phyloP scores from a whole-genome alignment of 1,140 invertebrate genomes.

The Drosophila novamexicana region DNA sequence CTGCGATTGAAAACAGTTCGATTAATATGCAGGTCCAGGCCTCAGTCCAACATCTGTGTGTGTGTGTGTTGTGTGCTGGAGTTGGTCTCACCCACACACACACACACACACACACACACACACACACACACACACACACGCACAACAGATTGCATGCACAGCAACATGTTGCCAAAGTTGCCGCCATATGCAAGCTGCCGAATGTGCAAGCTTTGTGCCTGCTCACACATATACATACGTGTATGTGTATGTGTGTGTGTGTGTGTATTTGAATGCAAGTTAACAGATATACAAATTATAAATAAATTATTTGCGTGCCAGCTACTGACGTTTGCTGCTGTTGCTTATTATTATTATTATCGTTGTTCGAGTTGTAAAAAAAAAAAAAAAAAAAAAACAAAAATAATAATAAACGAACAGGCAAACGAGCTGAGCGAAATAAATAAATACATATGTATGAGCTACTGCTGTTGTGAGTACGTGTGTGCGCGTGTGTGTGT shows the following conservation, averaged over 20 bases:
- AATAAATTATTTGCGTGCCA: conserved; percentile 65
- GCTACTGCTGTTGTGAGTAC: neutral
- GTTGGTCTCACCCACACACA: conserved; percentile 16
- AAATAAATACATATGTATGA: conserved; percentile 39
- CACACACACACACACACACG: conserved; percentile 11
- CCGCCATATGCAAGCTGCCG: conserved; percentile 45
- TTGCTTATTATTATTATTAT: conserved; percentile 50
- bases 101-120: conserved; percentile 8
- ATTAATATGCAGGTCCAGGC: conserved; percentile 71
- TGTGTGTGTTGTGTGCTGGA: conserved; percentile 10
- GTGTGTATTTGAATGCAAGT: conserved; percentile 32
- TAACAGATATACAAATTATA: conserved; percentile 51
- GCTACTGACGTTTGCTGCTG: conserved; percentile 51
- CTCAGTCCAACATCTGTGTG: conserved; percentile 24
- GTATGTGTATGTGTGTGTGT: neutral
- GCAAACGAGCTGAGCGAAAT: conserved; percentile 49
- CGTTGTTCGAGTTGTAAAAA: conserved; percentile 43
- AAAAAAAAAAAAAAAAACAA: conserved; percentile 14
- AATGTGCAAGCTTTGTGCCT: conserved; percentile 37
- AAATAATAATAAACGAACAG: conserved; percentile 38
- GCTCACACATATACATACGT: neutral
- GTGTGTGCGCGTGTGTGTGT: conserved; percentile 6
- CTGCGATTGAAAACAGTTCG: conserved; percentile 66
- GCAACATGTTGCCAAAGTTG: conserved; percentile 60
- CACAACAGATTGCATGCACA: conserved; percentile 10